Evolutionary conservation across 1,140 invertebrate species (phyloP), one percentile per base, ranked within the genome.

Genomic region (Drosophila biarmipes): DNA sequence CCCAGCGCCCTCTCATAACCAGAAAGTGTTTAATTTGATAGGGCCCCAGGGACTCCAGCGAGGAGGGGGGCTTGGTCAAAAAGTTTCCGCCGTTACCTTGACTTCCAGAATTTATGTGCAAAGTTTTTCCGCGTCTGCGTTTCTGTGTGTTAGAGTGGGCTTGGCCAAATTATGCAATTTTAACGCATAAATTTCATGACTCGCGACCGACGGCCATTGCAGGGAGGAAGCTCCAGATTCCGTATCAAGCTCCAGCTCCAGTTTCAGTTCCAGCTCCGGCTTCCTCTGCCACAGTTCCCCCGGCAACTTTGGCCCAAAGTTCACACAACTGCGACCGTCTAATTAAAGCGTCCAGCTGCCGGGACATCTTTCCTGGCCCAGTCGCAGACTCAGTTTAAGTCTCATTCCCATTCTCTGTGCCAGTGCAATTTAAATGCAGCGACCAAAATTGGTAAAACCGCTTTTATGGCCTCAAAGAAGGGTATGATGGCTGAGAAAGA

Each of bases 171-270:
- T 87, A 87, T 87, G 84, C 84, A 87, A 89, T 87, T 87, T 87
- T 69, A 87, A 69, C 85, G 84, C 84, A 87, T 87, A 87, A 87
- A 87, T 87, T 87, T 89, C 67, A 79, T 58, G 75, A 82, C 69
- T 73, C 56, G 63, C 63, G 71, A 69, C 74, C 54, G 61, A 43
- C 73, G 64, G 66, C 75, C 40, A 68, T 49, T 53, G 51, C 52
- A 48, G 63, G 31, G 66, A 68, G 66, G 63, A 71, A 69, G 27
- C 42, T 35, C 45, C 64, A 68, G 59, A 46, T 45, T 40, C 29
- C 10, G 35, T 67, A 45, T 29, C 58, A 14, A 31, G 21, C 19
- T 40, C 51, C 15, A 27, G 11, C 11, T 38, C 19, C 54, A 52
- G 46, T 43, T 31, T 45, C 15, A 67, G 64, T 31, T 55, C 34